phyloP scores from a whole-genome alignment of 2,888 invertebrate genomes.

The Phyllotreta striolata region DNA sequence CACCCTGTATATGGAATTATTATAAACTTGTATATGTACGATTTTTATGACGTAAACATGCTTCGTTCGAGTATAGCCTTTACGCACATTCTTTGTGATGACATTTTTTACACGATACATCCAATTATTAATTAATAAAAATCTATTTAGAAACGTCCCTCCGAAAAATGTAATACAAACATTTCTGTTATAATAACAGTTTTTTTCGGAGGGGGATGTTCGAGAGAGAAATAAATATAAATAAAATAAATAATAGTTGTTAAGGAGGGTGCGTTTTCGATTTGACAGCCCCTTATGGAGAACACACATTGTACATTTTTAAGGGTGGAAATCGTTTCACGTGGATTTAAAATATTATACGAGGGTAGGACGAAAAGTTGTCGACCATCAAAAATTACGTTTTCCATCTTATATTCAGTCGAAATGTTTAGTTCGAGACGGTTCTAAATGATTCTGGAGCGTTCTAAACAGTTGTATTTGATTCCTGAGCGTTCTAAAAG shows the following conservation, averaged over 20 bases:
- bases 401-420: too few relatives aligned
- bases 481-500: too few relatives aligned
- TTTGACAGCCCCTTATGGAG: background rate
- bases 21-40: constrained; percentile 19
- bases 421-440: too few relatives aligned
- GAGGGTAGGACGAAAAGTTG: too few relatives aligned
- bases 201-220: constrained; percentile 25
- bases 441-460: too few relatives aligned
- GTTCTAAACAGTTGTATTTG: too few relatives aligned
- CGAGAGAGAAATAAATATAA: constrained; percentile 42
- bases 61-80: constrained; percentile 38
- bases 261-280: constrained; percentile 23
- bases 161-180: too few relatives aligned
- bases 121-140: constrained; percentile 9
- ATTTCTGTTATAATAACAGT: too few relatives aligned
- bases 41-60: constrained; percentile 22
- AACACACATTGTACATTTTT: constrained; percentile 4
- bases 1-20: constrained; percentile 24
- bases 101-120: constrained; percentile 36
- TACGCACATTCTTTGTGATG: constrained; percentile 43
- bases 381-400: too few relatives aligned
- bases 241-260: constrained; percentile 20
- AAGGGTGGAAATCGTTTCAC: background rate
- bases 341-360: background rate
- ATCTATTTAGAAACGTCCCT: too few relatives aligned